Conservation (phyloP, 2,797 vertebrate species). For the Arrhamphus sclerolepis region DNA sequence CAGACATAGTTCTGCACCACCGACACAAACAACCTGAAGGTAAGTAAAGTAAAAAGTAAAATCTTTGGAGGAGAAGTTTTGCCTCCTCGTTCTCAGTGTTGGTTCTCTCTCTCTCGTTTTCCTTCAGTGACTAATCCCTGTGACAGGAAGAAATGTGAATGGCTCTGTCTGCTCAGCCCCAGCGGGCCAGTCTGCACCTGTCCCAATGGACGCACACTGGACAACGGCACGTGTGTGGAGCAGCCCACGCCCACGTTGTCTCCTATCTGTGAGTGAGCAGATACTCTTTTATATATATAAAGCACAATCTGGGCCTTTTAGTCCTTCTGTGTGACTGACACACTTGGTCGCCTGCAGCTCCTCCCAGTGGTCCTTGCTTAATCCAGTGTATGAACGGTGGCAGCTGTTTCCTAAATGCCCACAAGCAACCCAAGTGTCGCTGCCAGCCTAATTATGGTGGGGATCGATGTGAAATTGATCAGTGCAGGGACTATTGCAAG, state of each 20-base stretch:
- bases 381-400: constrained; percentile 90
- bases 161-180: constrained; percentile 95
- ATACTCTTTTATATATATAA: neutral
- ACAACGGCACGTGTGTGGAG: constrained; percentile 92
- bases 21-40: constrained; percentile 95
- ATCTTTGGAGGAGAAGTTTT: neutral
- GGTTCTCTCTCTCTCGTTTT: constrained; percentile 7
- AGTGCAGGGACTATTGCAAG: constrained; percentile 92
- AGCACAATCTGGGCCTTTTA: neutral
- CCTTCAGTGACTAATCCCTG: constrained; percentile 91
- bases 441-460: constrained; percentile 93
- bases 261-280: constrained; percentile 83
- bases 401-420: constrained; percentile 95
- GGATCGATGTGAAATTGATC: constrained; percentile 90
- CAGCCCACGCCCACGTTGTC: constrained; percentile 85
- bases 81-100: neutral
- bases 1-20: constrained; percentile 91
- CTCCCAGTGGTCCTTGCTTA: constrained; percentile 84
- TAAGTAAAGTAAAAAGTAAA: constrained; percentile 56
- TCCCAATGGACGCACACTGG: constrained; percentile 89
- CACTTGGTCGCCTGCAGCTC: constrained; percentile 57
- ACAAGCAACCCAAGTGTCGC: constrained; percentile 92
- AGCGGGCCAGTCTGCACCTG: constrained; percentile 95
- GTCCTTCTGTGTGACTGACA: neutral
- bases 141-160: constrained; percentile 96